Conservation (phyloP, 2,888 invertebrate genomes). For the Melikaiella ostensackeni region DNA sequence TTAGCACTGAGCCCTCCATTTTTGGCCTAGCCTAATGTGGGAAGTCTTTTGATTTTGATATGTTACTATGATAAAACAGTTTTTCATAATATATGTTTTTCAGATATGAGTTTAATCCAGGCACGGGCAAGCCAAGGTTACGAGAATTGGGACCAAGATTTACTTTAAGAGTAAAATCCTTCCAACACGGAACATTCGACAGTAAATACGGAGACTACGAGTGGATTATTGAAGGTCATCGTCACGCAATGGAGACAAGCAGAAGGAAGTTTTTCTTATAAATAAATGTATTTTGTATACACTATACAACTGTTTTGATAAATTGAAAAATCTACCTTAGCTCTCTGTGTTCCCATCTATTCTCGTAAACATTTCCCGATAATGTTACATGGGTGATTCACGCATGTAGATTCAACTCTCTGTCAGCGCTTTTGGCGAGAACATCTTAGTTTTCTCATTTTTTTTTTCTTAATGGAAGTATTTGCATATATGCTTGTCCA, state of each 20-base stretch:
- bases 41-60: no score
- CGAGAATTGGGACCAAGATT: conserved; percentile 98
- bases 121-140: conserved; percentile 86
- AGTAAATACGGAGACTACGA: conserved; percentile 98
- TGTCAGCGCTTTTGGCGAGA: no score
- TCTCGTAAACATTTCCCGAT: not conserved
- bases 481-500: no score
- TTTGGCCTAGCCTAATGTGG: no score
- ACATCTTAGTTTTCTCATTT: no score
- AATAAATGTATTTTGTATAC: conserved; percentile 28
- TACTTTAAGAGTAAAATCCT: conserved; percentile 92
- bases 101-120: conserved; percentile 91
- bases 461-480: no score
- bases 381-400: no score
- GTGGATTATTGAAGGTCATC: conserved; percentile 93
- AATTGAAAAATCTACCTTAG: not conserved
- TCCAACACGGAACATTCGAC: conserved; percentile 98
- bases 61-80: not conserved
- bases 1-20: no score
- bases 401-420: no score
- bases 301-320: not conserved
- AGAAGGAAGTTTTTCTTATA: conserved; percentile 95
- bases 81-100: conserved; percentile 55
- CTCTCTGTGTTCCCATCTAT: not conserved
- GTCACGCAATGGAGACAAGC: conserved; percentile 96